Conservation (phyloP, 2,113 vertebrate genomes). For the Syrmaticus mikado region DNA sequence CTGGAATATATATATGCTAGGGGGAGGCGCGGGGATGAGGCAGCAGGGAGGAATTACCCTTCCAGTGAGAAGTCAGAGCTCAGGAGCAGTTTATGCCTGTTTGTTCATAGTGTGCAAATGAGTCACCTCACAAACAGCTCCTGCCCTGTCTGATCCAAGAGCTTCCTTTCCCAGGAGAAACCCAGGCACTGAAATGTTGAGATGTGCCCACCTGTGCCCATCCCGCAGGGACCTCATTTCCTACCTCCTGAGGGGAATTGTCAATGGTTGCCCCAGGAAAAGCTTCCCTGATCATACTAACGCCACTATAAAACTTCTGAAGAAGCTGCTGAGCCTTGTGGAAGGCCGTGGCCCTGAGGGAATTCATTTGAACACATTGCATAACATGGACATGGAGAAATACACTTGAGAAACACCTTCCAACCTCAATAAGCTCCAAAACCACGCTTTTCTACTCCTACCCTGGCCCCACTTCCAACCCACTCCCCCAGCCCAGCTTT, state of each 20-base stretch:
- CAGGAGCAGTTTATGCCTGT: slow-evolving; percentile 54
- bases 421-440: not conserved
- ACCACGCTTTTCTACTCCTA: not conserved
- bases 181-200: not conserved
- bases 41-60: not conserved
- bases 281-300: not conserved
- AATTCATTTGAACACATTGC: not conserved
- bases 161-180: not conserved
- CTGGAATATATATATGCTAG: not conserved
- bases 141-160: slow-evolving; percentile 5
- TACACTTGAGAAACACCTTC: not conserved
- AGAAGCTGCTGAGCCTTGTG: not conserved
- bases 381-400: not conserved
- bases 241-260: not conserved
- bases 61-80: not conserved
- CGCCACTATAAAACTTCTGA: not conserved
- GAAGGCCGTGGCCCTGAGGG: not conserved
- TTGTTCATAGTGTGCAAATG: not conserved
- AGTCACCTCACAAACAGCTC: slow-evolving; percentile 23
- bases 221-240: not conserved
- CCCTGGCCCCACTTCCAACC: no score
- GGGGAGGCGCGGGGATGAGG: not conserved
- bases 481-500: not conserved
- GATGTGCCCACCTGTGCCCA: not conserved
- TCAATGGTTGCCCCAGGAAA: not conserved